A percentile compares a stretch with the other conserved stretches of the same genome.
Evolutionary conservation across 2,797 vertebrate genomes (phyloP).

Genomic region (Rachycentron canadum): DNA sequence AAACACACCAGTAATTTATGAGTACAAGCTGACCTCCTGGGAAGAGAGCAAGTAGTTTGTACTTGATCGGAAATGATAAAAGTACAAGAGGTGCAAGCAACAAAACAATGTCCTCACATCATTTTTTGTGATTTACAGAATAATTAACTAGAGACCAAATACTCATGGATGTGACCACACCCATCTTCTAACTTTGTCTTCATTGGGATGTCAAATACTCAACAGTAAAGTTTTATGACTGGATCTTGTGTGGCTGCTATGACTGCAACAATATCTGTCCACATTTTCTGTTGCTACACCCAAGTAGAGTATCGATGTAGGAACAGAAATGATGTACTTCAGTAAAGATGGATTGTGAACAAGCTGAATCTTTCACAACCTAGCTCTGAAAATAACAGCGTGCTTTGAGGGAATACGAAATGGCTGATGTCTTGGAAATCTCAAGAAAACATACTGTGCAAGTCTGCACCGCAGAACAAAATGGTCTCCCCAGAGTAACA

Average conservation of each 20-base stretch:
- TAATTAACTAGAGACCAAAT: background rate
- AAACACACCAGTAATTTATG: slow-evolving; percentile 41
- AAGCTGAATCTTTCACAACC: slow-evolving; percentile 47
- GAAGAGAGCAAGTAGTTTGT: slow-evolving; percentile 48
- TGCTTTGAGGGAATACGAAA: slow-evolving; percentile 61
- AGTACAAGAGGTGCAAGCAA: slow-evolving; percentile 17
- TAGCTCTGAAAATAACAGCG: slow-evolving; percentile 49
- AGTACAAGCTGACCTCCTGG: slow-evolving; percentile 57
- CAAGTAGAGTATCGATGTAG: background rate
- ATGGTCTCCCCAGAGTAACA: slow-evolving; percentile 59
- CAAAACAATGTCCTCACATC: slow-evolving; percentile 7
- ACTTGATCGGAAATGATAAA: slow-evolving; percentile 34
- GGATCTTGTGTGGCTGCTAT: too few species aligned
- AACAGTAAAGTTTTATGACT: background rate
- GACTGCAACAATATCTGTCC: too few species aligned
- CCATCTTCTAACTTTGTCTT: background rate
- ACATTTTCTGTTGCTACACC: slow-evolving; percentile 12
- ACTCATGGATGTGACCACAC: too few species aligned
- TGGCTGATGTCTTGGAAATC: slow-evolving; percentile 50
- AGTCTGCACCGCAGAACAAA: slow-evolving; percentile 44
- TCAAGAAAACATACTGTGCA: slow-evolving; percentile 40
- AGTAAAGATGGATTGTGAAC: slow-evolving; percentile 43
- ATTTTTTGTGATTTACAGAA: slow-evolving; percentile 3
- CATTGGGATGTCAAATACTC: background rate
- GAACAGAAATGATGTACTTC: slow-evolving; percentile 18